These are phyloP conservation scores for Polyodon spathula DNA, from an alignment of 2,113 vertebrate genomes.

Conservation along the genomic window DNA sequence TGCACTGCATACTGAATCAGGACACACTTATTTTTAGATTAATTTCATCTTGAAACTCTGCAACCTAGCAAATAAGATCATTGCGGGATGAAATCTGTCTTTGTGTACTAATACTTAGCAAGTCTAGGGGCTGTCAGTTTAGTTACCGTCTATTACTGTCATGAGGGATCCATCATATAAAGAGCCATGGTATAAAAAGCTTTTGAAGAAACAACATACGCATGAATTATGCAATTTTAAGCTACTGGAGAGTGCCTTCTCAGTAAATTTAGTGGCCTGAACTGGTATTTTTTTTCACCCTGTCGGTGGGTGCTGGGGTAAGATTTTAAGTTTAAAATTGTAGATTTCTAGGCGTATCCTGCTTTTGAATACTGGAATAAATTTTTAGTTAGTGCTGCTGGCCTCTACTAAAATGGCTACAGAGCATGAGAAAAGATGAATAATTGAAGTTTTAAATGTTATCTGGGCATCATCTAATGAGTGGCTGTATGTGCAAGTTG, in stretches of 20 bases:
- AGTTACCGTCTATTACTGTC: conserved; percentile 53
- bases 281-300: too few relatives aligned
- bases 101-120: conserved; percentile 41
- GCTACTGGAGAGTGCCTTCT: too few relatives aligned
- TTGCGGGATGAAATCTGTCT: conserved; percentile 44
- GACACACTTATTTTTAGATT: conserved; percentile 40
- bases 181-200: conserved; percentile 56
- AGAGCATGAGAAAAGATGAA: too few relatives aligned
- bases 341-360: neutral
- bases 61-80: conserved; percentile 65
- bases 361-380: too few relatives aligned
- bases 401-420: too few relatives aligned
- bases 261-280: too few relatives aligned
- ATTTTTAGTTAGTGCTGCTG: too few relatives aligned
- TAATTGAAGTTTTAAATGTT: too few relatives aligned
- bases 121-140: conserved; percentile 51
- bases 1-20: too few relatives aligned
- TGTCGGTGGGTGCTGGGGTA: conserved; percentile 32
- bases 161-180: conserved; percentile 52
- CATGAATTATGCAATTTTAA: conserved; percentile 48
- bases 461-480: too few relatives aligned
- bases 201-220: conserved; percentile 54
- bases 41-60: conserved; percentile 59
- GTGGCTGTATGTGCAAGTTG: too few relatives aligned
- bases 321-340: conserved; percentile 1